These are phyloP conservation scores for Apis mellifera DNA, from an alignment of 1,140 invertebrate species.

Conservation along the genomic window Amel_HAv3.1 CM009944.2:4699501-4700000, in stretches of 20 bases:
- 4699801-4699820: background rate
- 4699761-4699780: background rate
- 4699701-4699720: background rate
- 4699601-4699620: background rate
- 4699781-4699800: background rate
- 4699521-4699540: background rate
- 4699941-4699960: background rate
- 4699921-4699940: background rate
- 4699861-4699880: background rate
- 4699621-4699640: background rate
- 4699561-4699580: background rate
- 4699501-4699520: background rate
- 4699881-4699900: background rate
- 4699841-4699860: background rate
- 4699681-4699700: background rate
- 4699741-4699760: background rate
- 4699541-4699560: background rate
- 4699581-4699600: background rate
- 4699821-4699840: background rate
- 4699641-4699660: background rate
- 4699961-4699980: background rate
- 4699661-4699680: background rate
- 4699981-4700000: background rate
- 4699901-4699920: too few species aligned
- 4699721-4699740: background rate